These are phyloP conservation scores for Drosophila vallismaia DNA, from an alignment of 2,888 invertebrate genomes.

Conservation along the genomic window DNA sequence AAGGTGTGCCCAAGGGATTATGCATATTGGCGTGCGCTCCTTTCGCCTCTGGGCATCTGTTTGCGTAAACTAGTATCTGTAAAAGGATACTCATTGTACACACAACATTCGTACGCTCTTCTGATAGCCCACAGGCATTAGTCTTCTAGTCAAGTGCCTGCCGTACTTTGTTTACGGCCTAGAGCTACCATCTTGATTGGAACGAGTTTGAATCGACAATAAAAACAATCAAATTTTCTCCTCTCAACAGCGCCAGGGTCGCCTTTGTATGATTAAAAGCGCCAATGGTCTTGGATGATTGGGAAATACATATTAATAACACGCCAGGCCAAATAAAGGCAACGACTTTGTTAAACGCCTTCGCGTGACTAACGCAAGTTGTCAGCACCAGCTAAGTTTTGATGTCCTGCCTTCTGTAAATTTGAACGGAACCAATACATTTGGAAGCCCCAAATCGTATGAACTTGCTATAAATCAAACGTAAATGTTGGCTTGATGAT, in stretches of 20 bases:
- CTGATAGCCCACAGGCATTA: background rate
- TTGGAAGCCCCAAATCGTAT: constrained; percentile 45
- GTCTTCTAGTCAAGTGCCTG: constrained; percentile 61
- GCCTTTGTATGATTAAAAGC: constrained; percentile 30
- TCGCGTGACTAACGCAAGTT: constrained; percentile 78
- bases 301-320: constrained; percentile 69
- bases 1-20: constrained; percentile 68
- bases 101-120: background rate
- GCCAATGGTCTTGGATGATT: constrained; percentile 41
- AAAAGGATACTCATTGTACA: background rate
- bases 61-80: constrained; percentile 5
- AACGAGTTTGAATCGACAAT: no score
- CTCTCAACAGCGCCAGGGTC: background rate
- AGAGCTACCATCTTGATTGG: no score
- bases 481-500: constrained; percentile 73
- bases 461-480: constrained; percentile 74
- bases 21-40: constrained; percentile 60
- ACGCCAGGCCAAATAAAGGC: constrained; percentile 44
- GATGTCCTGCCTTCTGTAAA: constrained; percentile 14
- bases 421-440: constrained; percentile 77
- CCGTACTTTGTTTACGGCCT: no score
- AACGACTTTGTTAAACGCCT: constrained; percentile 64
- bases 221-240: background rate
- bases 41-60: constrained; percentile 48
- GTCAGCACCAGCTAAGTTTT: constrained; percentile 49